A percentile compares a stretch with the other conserved stretches of the same genome.
These are phyloP conservation scores for Aromia moschata DNA, from an alignment of 2,888 invertebrate species.

Conservation along the genomic window DNA sequence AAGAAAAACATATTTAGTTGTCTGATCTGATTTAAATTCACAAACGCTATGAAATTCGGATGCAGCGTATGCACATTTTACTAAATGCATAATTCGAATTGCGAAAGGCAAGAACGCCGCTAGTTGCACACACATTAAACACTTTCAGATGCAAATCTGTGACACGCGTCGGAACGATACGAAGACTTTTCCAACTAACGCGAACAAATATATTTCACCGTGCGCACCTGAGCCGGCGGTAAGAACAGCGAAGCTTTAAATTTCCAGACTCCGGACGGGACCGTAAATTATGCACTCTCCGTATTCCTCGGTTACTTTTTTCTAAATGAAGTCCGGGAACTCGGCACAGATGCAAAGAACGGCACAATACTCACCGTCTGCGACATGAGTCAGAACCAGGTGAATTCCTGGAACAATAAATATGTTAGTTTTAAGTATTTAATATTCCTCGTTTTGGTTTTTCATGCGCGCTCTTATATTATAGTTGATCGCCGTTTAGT, in stretches of 20 bases:
- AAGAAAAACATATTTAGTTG: too few species aligned
- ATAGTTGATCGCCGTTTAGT: too few species aligned
- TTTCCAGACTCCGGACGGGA: not conserved
- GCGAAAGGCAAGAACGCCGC: not conserved
- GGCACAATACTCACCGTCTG: not conserved
- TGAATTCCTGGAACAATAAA: not conserved
- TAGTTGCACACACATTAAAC: not conserved
- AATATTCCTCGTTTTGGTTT: too few species aligned
- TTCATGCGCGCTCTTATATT: too few species aligned
- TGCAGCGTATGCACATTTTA: too few species aligned
- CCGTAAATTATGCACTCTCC: not conserved
- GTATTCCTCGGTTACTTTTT: not conserved
- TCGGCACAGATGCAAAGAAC: not conserved
- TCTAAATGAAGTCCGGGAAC: conserved; percentile 1
- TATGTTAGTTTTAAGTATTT: not conserved
- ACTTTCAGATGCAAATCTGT: not conserved
- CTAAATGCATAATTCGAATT: too few species aligned
- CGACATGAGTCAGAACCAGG: not conserved
- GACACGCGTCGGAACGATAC: not conserved
- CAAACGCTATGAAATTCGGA: too few species aligned
- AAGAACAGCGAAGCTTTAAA: not conserved
- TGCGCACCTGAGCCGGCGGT: not conserved
- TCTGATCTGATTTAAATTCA: too few species aligned
- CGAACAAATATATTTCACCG: not conserved
- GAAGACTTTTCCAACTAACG: not conserved